phyloP scores from a whole-genome alignment of 2,113 vertebrate genomes.

The Nothoprocta pentlandii region DNA sequence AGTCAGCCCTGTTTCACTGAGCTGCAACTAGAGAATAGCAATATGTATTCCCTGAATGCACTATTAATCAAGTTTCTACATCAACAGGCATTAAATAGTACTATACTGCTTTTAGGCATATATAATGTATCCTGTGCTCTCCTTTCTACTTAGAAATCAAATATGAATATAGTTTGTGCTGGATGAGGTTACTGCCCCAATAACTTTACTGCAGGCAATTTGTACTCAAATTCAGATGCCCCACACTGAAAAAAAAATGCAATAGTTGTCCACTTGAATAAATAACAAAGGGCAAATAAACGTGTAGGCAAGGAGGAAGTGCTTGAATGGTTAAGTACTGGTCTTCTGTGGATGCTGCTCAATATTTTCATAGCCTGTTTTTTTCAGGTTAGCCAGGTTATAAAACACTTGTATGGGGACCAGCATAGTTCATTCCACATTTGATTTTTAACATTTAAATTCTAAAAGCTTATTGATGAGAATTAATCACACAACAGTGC shows the following conservation, averaged over 20 bases:
- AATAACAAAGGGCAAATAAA: not conserved
- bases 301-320: not conserved
- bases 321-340: not conserved
- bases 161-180: not conserved
- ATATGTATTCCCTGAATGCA: not conserved
- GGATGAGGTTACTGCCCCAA: not conserved
- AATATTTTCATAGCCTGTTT: not conserved
- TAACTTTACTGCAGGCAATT: not conserved
- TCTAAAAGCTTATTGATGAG: not conserved
- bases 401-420: not conserved
- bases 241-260: not conserved
- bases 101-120: not conserved
- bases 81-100: not conserved
- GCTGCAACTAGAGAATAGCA: not conserved
- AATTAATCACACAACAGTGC: not conserved
- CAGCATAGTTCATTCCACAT: fast-evolving
- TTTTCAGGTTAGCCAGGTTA: fast-evolving
- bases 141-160: not conserved
- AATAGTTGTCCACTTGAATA: not conserved
- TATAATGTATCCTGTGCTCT: not conserved
- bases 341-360: not conserved
- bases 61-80: not conserved
- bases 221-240: not conserved
- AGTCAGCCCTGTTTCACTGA: not conserved
- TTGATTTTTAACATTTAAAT: not conserved